Percentiles rank a stretch among this genome's conserved stretches.
These are phyloP conservation scores for Emydocephalus ijimae DNA, from an alignment of 2,113 vertebrate genomes.

Conservation along the genomic window DNA sequence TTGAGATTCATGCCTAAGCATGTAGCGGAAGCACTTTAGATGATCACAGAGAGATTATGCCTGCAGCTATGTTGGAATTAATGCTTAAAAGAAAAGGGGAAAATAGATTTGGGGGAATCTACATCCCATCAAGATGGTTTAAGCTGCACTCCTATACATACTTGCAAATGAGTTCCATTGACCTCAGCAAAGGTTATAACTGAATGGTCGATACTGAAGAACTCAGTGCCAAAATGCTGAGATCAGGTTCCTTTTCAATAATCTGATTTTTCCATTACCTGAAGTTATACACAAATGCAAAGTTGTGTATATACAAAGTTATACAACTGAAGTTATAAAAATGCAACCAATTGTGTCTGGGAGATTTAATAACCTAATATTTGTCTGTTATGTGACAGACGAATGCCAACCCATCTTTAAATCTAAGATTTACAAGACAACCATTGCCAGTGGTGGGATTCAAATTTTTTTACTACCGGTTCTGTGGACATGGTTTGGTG, in stretches of 20 bases:
- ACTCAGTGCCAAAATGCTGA: not conserved
- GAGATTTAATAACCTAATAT: not conserved
- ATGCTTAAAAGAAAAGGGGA: not conserved
- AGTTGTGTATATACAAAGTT: too few species aligned
- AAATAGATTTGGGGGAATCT: not conserved
- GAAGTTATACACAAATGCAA: not conserved
- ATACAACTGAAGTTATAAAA: not conserved
- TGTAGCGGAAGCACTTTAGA: conserved; percentile 1
- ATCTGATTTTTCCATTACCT: not conserved
- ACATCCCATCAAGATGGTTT: not conserved
- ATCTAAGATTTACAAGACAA: too few species aligned
- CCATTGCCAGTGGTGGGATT: too few species aligned
- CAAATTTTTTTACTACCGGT: too few species aligned
- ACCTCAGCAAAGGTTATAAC: not conserved
- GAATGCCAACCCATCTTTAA: too few species aligned
- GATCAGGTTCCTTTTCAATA: not conserved
- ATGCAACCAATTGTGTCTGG: not conserved
- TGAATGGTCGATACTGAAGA: not conserved
- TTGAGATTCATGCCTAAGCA: not conserved
- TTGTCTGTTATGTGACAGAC: too few species aligned
- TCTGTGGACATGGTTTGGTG: too few species aligned
- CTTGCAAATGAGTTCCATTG: not conserved
- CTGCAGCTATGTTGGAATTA: not conserved
- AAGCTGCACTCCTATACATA: not conserved
- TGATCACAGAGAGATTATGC: not conserved